Base-by-base conservation (phyloP, 2,797 vertebrate species). In the Tragopan temminckii region DNA sequence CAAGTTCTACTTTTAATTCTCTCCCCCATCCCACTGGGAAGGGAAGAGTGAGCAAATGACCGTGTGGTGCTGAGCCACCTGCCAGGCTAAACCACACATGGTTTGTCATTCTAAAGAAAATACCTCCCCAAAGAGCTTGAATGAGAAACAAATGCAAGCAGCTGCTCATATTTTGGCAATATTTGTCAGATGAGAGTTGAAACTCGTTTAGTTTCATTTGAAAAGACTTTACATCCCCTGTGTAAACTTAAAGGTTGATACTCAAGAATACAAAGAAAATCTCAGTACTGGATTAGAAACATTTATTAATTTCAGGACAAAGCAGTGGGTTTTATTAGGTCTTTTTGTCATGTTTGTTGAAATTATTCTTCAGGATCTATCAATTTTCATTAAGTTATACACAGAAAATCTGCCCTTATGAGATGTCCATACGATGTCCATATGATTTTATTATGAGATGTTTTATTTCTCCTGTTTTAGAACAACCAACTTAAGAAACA, bases 221-320 rank as follows among this genome's bases (percentile, higher is more conserved):
- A 80, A 85, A 88, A 80, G 21, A 61, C 63, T 85, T 88, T 66
- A 33, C 23, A 79, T 88, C 38, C 19, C 24, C 5, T 66, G 20
- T 45, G n/a, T 78, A 81, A 88, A 31, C 31, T 68, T 63, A 57
- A 62, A 93, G 11, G 42, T 24, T 80, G 59, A 84, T 46, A 59
- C 35, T 89, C 59, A 66, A 50, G 38, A 74, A 86, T 16, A 76
- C 35, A 94, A 94, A 84, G 17, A 15, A 63, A 89, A 69, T 13
- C 29, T 76, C 69, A 83, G 40, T 21, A 55, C 15, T 35, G 20
- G 5, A 75, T 55, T 61, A 27, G 21, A 92, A 89, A 83, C 50
- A 66, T 80, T 67, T 85, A 76, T 79, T 81, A 19, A 81, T 88
- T 85, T 89, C 35, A 67, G 35, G 52, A 72, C 46, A 92, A 80